phyloP scores from a whole-genome alignment of 2,888 invertebrate species.

The Hetaerina titia region DNA sequence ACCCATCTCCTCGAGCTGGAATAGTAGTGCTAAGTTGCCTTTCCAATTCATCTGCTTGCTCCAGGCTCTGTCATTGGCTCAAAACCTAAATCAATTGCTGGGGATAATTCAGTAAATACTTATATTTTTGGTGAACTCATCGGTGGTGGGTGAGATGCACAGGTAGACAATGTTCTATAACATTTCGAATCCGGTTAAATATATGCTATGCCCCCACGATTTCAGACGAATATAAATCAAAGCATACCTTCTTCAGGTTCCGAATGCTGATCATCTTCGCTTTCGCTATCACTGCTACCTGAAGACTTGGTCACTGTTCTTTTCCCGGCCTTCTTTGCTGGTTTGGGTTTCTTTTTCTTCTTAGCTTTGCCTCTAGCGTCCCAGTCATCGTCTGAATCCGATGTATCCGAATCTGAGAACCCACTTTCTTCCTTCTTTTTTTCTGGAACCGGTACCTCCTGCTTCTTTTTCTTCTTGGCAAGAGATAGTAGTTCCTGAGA shows the following conservation, averaged over 20 bases:
- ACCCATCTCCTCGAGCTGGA: too few species aligned
- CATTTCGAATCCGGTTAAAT: too few species aligned
- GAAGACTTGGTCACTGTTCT: conserved; percentile 73
- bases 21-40: too few species aligned
- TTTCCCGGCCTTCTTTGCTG: conserved; percentile 76
- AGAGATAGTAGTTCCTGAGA: conserved; percentile 88
- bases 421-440: conserved; percentile 72
- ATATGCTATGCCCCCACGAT: too few species aligned
- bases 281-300: conserved; percentile 76
- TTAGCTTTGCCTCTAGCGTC: conserved; percentile 76
- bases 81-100: too few species aligned
- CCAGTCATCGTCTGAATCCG: conserved; percentile 79
- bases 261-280: conserved; percentile 77
- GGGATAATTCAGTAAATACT: too few species aligned
- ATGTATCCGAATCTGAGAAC: conserved; percentile 78
- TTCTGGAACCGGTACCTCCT: conserved; percentile 73
- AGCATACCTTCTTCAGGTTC: conserved; percentile 89
- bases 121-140: too few species aligned
- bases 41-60: too few species aligned
- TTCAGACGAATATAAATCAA: not conserved
- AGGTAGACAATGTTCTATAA: too few species aligned
- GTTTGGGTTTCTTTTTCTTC: conserved; percentile 76
- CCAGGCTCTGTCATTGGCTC: too few species aligned
- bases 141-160: too few species aligned
- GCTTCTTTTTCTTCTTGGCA: conserved; percentile 88